Conservation (phyloP, 2,888 invertebrate genomes). For the Temnothorax rugatulus region DNA sequence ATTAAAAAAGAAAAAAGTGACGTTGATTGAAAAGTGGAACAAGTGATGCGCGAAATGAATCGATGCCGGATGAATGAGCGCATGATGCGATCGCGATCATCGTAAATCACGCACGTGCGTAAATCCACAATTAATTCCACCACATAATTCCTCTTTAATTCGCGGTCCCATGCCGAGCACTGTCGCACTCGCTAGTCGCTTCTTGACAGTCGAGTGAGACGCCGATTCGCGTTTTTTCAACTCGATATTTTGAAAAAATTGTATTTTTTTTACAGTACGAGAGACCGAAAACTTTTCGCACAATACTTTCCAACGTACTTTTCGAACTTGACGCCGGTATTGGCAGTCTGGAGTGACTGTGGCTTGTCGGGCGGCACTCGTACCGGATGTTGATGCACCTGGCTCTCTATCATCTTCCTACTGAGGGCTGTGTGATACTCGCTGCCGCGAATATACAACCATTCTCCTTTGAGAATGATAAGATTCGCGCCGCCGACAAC, state of each 20-base stretch:
- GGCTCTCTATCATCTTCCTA: slow-evolving; percentile 83
- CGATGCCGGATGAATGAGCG: slow-evolving; percentile 13
- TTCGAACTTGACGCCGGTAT: slow-evolving; percentile 76
- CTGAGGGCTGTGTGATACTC: slow-evolving; percentile 75
- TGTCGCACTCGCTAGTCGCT: neutral
- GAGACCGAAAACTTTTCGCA: neutral
- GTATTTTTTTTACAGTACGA: neutral
- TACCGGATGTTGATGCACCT: slow-evolving; percentile 78
- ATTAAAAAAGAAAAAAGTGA: neutral
- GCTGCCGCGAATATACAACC: slow-evolving; percentile 77
- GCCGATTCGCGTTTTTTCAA: neutral
- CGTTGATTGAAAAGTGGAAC: neutral
- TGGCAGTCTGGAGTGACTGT: slow-evolving; percentile 64
- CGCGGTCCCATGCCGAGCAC: neutral
- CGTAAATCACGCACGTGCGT: neutral
- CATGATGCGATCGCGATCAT: neutral
- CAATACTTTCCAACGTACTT: slow-evolving; percentile 73
- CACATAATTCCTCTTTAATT: slow-evolving; percentile 4
- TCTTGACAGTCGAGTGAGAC: neutral
- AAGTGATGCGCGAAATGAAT: neutral
- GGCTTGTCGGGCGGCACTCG: slow-evolving; percentile 74
- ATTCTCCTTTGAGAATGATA: slow-evolving; percentile 77
- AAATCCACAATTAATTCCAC: slow-evolving; percentile 16
- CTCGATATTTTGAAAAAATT: neutral
- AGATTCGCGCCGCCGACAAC: slow-evolving; percentile 62